Base-by-base conservation (phyloP, 2,888 invertebrate genomes). In the Pasiphila rectangulata region DNA sequence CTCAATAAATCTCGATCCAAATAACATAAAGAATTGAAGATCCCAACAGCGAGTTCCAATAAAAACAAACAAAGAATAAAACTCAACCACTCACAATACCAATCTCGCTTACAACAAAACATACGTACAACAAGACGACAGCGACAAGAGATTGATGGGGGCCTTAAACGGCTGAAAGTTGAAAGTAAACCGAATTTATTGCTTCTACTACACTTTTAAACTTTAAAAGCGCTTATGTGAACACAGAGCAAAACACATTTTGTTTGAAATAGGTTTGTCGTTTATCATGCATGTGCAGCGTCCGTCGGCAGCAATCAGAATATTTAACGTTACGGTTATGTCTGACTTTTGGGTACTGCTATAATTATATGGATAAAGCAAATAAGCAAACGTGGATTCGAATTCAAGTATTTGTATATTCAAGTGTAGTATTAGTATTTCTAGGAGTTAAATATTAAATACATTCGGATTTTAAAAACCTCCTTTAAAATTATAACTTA, bases 61-160 rank as follows among this genome's bases (percentile, higher is more conserved):
- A 25, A 23, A 9, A 13, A 2, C 13, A 1, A 24, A 25, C 34
- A 35, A 27, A 36, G 13, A 2, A 36, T n/a, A n/a, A n/a, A n/a
- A n/a, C 12, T 13, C 35, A 16, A 20, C 30, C 36, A 36, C 19
- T 12, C 12, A 6, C 15, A 24, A 6, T 24, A 37, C 36, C 16
- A 19, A 23, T 42, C 19, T 13, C 7, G 1, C 5, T 6, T 29
- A 34, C 34, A 1, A 48, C 42, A 50, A 46, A 44, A 53, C 43
- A 36, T 30, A 20, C 27, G 42, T 34, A 37, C 43, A 39, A 54
- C 59, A 57, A 59, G 60, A 60, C 64, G 71, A 70, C 69, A 61
- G 59, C 64, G 71, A 70, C 69, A 61, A 24, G 69, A 77, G 77
- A 79, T 81, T 77, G 76, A 81, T 79, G 74, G 57, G 59, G 62